Base-by-base conservation (phyloP, 2,888 invertebrate species). In the Andrena fulva region DNA sequence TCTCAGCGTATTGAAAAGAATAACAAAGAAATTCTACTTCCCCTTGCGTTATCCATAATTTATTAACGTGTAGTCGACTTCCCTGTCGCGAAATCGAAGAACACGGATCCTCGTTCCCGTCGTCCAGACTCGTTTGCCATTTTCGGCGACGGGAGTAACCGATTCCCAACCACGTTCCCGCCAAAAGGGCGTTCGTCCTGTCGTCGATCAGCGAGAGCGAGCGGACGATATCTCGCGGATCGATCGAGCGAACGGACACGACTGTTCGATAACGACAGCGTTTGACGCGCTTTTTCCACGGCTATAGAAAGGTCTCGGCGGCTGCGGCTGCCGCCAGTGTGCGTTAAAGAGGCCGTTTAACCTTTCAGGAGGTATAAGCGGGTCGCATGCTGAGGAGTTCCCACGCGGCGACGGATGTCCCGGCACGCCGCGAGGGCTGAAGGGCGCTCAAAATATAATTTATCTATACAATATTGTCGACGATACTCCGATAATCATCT, bases 301-400 rank as follows among this genome's bases (percentile, higher is more conserved):
- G 48, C 78, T 86, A 83, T 85, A 84, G 89, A 89, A 89, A 89
- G 86, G 89, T 87, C 89, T 87, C 83, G 77, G 81, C 73, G 60
- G 80, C 77, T 76, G 54, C 52, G 70, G 81, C 72, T 84, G 77
- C 79, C 75, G 83, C 85, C 83, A 82, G 85, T 88, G 90, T 85
- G 90, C 91, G 91, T 90, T 91, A 90, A 91, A 90, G 87, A 90
- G 89, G 87, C 90, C 90, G 90, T 91, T 91, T 91, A 90, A 91
- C 90, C 91, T 90, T 91, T 91, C 87, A 86, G 86, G 80, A 73
- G 82, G 80, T 81, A 86, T 85, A 89, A 86, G 82, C 88, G 85
- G 89, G 90, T 91, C 88, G 89, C 91, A 89, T 87, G 87, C 87
- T 88, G 85, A 42, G 82, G 73, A 54, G 89, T 91, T 91, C 91